phyloP scores from a whole-genome alignment of 2,113 vertebrate genomes.

The Oncorhynchus keta region DNA sequence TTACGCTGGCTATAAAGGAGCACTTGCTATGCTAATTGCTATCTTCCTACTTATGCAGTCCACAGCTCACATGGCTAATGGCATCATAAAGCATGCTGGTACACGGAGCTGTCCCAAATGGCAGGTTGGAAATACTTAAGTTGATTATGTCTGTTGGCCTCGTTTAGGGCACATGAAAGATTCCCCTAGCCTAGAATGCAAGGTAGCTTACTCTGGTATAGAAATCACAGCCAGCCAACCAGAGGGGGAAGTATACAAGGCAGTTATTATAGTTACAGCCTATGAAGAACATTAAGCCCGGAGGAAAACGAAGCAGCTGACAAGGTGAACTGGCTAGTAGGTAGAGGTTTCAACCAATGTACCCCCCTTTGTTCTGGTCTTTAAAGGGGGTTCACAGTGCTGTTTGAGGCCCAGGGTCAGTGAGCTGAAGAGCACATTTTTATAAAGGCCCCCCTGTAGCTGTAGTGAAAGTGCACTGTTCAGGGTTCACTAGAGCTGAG shows the following conservation, averaged over 20 bases:
- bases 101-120: constrained; percentile 63
- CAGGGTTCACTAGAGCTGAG: constrained; percentile 13
- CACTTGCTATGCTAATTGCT: constrained; percentile 75
- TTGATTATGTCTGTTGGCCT: constrained; percentile 64
- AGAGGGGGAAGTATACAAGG: constrained; percentile 18
- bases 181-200: constrained; percentile 46
- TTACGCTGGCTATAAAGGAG: constrained; percentile 71
- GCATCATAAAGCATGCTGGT: constrained; percentile 74
- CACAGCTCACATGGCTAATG: constrained; percentile 69
- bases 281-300: constrained; percentile 31
- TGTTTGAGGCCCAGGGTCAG: neutral
- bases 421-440: neutral
- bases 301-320: constrained; percentile 29
- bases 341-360: neutral
- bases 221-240: constrained; percentile 39
- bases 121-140: constrained; percentile 70
- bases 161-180: constrained; percentile 69
- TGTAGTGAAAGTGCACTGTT: constrained; percentile 7
- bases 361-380: too few relatives aligned
- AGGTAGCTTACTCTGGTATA: constrained; percentile 41
- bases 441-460: constrained; percentile 21
- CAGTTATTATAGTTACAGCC: constrained; percentile 43
- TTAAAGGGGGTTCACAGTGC: neutral
- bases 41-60: constrained; percentile 67
- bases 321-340: constrained; percentile 16